Percentiles rank a stretch among this genome's conserved stretches.
These are phyloP conservation scores for Sebastes fasciatus DNA, from an alignment of 2,113 vertebrate species.

Conservation along the genomic window DNA sequence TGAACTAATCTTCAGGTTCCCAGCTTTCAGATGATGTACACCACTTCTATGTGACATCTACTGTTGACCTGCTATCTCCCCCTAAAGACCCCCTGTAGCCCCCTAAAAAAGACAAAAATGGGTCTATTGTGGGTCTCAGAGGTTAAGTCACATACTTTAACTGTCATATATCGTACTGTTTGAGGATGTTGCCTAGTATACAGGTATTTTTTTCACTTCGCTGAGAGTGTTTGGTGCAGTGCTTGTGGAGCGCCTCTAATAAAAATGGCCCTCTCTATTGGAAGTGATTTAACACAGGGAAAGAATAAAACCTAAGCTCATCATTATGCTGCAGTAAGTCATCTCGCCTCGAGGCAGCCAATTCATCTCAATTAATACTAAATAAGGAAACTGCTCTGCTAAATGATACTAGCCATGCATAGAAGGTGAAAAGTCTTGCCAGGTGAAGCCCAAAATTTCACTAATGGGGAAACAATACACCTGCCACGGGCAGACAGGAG, in stretches of 20 bases:
- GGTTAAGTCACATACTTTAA: neutral
- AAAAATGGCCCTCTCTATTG: slow-evolving; percentile 34
- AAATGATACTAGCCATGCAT: slow-evolving; percentile 44
- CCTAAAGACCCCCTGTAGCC: no score
- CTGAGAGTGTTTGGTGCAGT: slow-evolving; percentile 13
- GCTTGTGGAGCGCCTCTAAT: slow-evolving; percentile 16
- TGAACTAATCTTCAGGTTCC: no score
- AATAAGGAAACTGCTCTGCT: slow-evolving; percentile 47
- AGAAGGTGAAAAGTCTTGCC: slow-evolving; percentile 32
- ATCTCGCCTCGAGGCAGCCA: slow-evolving; percentile 37
- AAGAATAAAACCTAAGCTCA: slow-evolving; percentile 52
- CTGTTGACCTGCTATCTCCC: no score
- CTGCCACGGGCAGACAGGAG: slow-evolving; percentile 6
- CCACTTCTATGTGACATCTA: no score
- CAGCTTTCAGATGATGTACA: no score
- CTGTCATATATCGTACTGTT: neutral
- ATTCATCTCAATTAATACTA: slow-evolving; percentile 67
- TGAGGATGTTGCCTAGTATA: neutral
- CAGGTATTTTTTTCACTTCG: neutral
- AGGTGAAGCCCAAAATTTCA: slow-evolving; percentile 51
- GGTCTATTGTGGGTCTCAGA: no score
- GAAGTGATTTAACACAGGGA: slow-evolving; percentile 34
- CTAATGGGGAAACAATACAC: slow-evolving; percentile 25
- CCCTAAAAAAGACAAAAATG: no score
- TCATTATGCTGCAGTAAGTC: slow-evolving; percentile 60